phyloP scores from a whole-genome alignment of 1,140 invertebrate genomes.

The Papilio glaucus region DNA sequence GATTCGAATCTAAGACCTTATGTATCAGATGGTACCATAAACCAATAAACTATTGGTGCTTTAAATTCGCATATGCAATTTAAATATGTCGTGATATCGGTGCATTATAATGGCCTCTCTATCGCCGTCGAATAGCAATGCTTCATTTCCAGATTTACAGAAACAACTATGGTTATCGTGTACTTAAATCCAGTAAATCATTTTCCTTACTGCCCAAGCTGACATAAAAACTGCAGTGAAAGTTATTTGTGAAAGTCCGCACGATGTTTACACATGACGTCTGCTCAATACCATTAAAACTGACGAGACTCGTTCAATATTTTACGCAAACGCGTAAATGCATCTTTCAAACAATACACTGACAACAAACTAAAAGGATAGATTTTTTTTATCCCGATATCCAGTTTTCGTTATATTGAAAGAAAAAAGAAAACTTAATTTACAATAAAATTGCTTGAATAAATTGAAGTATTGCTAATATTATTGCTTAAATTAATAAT shows the following conservation, averaged over 20 bases:
- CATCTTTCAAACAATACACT: background rate
- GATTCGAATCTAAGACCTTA: background rate
- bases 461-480: no score
- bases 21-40: background rate
- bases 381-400: no score
- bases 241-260: conserved; percentile 23
- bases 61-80: background rate
- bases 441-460: no score
- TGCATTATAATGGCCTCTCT: background rate
- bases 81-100: no score
- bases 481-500: no score
- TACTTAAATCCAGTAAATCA: background rate
- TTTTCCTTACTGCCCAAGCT: background rate
- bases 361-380: no score
- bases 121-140: background rate
- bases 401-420: no score
- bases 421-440: no score
- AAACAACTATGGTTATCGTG: conserved; percentile 10
- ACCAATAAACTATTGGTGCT: background rate
- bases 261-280: conserved; percentile 11
- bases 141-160: background rate
- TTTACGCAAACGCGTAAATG: background rate
- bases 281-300: conserved; percentile 15
- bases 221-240: conserved; percentile 28
- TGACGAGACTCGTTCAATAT: background rate